These are phyloP conservation scores for Tachina grossa DNA, from an alignment of 2,888 invertebrate species.

Conservation along the genomic window DNA sequence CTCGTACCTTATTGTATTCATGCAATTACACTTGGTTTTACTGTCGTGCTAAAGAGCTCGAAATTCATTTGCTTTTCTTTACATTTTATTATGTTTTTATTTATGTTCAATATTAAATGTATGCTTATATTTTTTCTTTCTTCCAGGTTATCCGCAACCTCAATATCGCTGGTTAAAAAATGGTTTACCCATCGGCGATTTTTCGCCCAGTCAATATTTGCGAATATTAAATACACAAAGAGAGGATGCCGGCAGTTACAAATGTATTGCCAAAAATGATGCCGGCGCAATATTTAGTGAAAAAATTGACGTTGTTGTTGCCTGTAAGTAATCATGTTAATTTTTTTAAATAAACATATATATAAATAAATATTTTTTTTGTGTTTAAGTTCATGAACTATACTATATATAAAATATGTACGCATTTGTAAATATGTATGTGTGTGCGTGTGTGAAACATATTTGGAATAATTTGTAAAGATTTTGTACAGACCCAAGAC, in stretches of 20 bases:
- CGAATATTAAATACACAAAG: slow-evolving; percentile 91
- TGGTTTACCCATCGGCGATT: slow-evolving; percentile 90
- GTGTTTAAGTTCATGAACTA: not conserved
- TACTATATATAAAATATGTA: not conserved
- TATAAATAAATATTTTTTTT: not conserved
- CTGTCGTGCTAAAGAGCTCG: not conserved
- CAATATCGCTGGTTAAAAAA: slow-evolving; percentile 96
- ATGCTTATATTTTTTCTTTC: slow-evolving; percentile 75
- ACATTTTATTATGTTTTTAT: slow-evolving; percentile 53
- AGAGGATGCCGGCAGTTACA: slow-evolving; percentile 94
- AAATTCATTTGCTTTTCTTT: not conserved
- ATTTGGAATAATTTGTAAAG: too few relatives aligned
- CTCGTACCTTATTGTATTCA: not conserved
- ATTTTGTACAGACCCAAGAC: too few relatives aligned
- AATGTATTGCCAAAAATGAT: slow-evolving; percentile 95
- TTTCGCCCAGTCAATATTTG: slow-evolving; percentile 91
- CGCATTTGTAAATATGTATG: not conserved
- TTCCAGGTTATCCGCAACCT: slow-evolving; percentile 93
- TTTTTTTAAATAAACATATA: not conserved
- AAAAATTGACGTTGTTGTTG: slow-evolving; percentile 93
- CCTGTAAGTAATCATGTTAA: slow-evolving; percentile 89
- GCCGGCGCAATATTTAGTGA: slow-evolving; percentile 96
- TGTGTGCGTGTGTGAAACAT: too few relatives aligned
- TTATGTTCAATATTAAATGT: slow-evolving; percentile 46
- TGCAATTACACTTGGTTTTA: not conserved